Evolutionary conservation across 2,113 vertebrate genomes (phyloP), one percentile per base, ranked within the genome.

Genomic region (Balaenoptera acutorostrata): DNA sequence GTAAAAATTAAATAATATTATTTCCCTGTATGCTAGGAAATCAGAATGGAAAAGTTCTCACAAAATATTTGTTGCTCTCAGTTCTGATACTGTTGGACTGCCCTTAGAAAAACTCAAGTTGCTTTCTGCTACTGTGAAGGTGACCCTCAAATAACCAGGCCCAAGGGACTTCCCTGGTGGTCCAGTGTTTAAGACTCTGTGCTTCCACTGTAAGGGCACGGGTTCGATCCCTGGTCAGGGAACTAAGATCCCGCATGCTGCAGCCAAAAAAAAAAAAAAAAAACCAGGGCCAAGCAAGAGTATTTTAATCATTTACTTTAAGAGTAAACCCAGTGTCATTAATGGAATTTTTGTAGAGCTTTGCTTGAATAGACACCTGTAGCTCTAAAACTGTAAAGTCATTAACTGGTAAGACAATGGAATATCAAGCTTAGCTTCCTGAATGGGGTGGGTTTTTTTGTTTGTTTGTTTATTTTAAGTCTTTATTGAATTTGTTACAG

Each of bases 261-360:
- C 33, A 29, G 74, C 46, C 17, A 77, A 33, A 31, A 49, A 33
- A 77, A 77, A 59, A 23, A 59, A 44, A 14, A 31, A 33, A 77
- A 33, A 49, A 21, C 46, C 49, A 71, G 6, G 12, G 64, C 66
- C 44, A 95, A 59, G 13, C 66, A 88, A 66, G 31, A 83, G 23
- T 44, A 74, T 80, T 95, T 77, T 96, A 90, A 69, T 41, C 46
- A 55, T 88, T 92, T 74, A 74, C 69, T 74, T 68, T 89, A 80
- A 83, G 46, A 83, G 61, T 61, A 52, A 92, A 63, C 52, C 39
- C 36, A 94, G 1, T 91, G 63, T 85, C 44, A 64, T 88, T 82
- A 85, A 75, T 91, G 68, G 8, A 82, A 74, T 95, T 96, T 88
- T 61, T 81, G 7, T 49, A 72, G 36, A 94, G 29, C 36, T 31